Evolutionary conservation across 2,888 invertebrate species (phyloP).

Genomic region (Euplagia quadripunctaria): DNA sequence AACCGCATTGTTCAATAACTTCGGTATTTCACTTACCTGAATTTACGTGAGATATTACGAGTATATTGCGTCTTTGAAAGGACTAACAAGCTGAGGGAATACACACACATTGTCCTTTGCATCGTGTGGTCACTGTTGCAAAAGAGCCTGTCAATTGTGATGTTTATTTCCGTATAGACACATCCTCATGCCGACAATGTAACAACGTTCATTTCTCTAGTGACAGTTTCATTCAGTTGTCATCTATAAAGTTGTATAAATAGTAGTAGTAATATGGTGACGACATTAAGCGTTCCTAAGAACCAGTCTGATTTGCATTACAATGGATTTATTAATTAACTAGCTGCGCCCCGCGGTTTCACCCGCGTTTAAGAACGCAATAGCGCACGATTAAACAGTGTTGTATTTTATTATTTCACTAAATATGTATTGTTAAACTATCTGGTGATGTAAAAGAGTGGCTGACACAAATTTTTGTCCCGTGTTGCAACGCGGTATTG

Average conservation of each 20-base stretch:
- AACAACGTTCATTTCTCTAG: not conserved
- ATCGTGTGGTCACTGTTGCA: not conserved
- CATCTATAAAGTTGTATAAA: not conserved
- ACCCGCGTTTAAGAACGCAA: no score
- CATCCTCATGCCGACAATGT: not conserved
- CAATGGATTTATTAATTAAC: no score
- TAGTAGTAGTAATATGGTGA: not conserved
- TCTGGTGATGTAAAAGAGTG: no score
- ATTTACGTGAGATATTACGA: not conserved
- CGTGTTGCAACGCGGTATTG: no score
- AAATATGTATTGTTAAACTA: no score
- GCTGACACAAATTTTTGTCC: no score
- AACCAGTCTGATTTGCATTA: not conserved
- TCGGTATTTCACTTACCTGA: not conserved
- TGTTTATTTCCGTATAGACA: not conserved
- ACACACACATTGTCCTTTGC: not conserved
- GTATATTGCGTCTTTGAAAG: not conserved
- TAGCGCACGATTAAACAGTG: no score
- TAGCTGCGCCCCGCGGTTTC: no score
- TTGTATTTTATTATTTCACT: no score
- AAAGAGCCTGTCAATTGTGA: constrained; percentile 8
- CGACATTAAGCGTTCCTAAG: not conserved
- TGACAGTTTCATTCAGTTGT: not conserved
- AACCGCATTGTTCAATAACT: not conserved
- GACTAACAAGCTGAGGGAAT: constrained; percentile 2